These are phyloP conservation scores for Mizuhopecten yessoensis DNA, from an alignment of 1,140 invertebrate species.

Conservation along the genomic window DNA sequence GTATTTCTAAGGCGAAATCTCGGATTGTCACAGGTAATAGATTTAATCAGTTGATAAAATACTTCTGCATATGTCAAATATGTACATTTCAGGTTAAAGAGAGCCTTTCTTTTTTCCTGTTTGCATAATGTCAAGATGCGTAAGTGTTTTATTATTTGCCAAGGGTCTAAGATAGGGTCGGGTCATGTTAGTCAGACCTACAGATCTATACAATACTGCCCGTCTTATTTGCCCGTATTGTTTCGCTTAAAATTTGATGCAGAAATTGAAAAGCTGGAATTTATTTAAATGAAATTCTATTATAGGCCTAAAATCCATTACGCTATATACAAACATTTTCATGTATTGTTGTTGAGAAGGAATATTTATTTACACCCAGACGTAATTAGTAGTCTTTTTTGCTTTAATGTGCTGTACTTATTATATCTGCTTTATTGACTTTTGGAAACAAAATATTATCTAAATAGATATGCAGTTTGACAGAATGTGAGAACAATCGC, in stretches of 20 bases:
- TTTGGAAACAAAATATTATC: slow-evolving; percentile 12
- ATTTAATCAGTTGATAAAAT: slow-evolving; percentile 7
- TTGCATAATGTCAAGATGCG: slow-evolving; percentile 33
- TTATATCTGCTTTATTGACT: slow-evolving; percentile 14
- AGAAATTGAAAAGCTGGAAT: slow-evolving; percentile 25
- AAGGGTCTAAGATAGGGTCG: not conserved
- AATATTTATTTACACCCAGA: slow-evolving; percentile 16
- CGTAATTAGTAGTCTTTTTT: not conserved
- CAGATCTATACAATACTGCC: not conserved
- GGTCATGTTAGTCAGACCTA: not conserved
- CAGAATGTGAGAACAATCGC: not conserved
- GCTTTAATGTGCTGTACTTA: not conserved
- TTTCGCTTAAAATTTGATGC: slow-evolving; percentile 15
- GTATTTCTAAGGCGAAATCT: not conserved
- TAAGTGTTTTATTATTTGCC: slow-evolving; percentile 7
- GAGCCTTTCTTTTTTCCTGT: not conserved
- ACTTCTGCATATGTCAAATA: slow-evolving; percentile 18
- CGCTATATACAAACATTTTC: not conserved
- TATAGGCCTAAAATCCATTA: slow-evolving; percentile 4
- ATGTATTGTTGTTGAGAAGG: not conserved
- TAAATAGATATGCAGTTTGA: not conserved
- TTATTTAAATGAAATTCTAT: slow-evolving; percentile 9
- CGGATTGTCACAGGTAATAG: not conserved
- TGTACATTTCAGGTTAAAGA: slow-evolving; percentile 29
- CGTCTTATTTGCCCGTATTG: not conserved